These are phyloP conservation scores for Carabus problematicus DNA, from an alignment of 2,888 invertebrate species.

Conservation along the genomic window DNA sequence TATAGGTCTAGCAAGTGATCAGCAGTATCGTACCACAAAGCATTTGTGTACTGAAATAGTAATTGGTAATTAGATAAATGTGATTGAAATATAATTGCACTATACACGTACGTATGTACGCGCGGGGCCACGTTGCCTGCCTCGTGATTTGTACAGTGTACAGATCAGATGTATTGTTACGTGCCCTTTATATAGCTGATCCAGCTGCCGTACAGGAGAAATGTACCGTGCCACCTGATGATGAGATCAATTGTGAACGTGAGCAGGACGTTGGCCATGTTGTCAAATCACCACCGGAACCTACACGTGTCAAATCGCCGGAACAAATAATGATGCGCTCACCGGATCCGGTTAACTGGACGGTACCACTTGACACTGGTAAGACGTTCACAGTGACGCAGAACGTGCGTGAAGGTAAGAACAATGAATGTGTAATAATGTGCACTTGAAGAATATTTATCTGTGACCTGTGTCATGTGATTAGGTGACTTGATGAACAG, in stretches of 20 bases:
- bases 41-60: too few species aligned
- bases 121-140: too few species aligned
- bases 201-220: conserved; percentile 28
- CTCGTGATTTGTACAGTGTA: too few species aligned
- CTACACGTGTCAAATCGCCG: conserved; percentile 91
- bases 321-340: conserved; percentile 92
- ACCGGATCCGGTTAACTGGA: conserved; percentile 95
- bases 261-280: conserved; percentile 69
- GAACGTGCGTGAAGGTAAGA: conserved; percentile 80
- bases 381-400: conserved; percentile 93
- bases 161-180: too few species aligned
- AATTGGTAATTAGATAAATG: too few species aligned
- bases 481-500: conserved; percentile 80
- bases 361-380: conserved; percentile 90
- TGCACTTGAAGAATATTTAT: background rate
- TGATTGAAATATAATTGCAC: too few species aligned
- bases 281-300: conserved; percentile 92
- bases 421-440: background rate
- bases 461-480: conserved; percentile 26
- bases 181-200: conserved; percentile 20
- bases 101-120: too few species aligned
- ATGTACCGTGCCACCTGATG: conserved; percentile 24
- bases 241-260: conserved; percentile 37
- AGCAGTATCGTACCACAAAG: too few species aligned
- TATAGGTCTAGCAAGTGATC: too few species aligned